Evolutionary conservation across 1,140 invertebrate species (phyloP), one percentile per base, ranked within the genome.

Genomic region (Sesamia nonagrioides): DNA sequence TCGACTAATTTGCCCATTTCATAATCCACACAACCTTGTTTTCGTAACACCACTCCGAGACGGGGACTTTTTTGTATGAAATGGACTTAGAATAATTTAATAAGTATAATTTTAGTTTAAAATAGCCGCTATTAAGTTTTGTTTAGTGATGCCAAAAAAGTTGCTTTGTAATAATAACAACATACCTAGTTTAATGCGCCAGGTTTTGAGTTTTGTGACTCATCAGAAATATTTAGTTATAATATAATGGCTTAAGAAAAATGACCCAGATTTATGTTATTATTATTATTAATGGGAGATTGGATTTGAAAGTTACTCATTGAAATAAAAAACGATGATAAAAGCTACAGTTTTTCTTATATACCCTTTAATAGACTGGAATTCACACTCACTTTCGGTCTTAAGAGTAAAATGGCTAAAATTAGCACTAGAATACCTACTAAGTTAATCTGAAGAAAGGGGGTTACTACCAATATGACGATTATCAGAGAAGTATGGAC

Each of bases 41-140:
- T 87, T 82, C 52, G 77, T 77, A 84, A 88, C 82, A 92, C 86
- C 89, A 88, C 80, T 84, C 85, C 85, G 54, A 60, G 87, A 83
- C 84, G 89, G 92, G 87, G 85, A 92, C 91, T 94, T 95, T 94
- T 93, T 92, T 93, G 89, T 93, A 93, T 92, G 92, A 88, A 92
- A 91, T 91, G 85, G 87, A 88, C 83, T 56, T 79, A 82, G 75
- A 81, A 79, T 69, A 54, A 54, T 54, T 54, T 9, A 18, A 72
- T 60, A 37, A n/a, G n/a, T 40, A 40, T 81, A 84, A 79, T 81
- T 79, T 83, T 83, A 80, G 60, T 78, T 68, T 82, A 77, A 77
- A 60, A 15, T 37, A 42, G 8, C 77, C 72, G 77, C 76, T 68
- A 69, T 79, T 77, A 77, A 76, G 66, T 76, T 60, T 83, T 56